These are phyloP conservation scores for Trypoxylus dichotomus DNA, from an alignment of 1,140 invertebrate genomes.

Conservation along the genomic window DNA sequence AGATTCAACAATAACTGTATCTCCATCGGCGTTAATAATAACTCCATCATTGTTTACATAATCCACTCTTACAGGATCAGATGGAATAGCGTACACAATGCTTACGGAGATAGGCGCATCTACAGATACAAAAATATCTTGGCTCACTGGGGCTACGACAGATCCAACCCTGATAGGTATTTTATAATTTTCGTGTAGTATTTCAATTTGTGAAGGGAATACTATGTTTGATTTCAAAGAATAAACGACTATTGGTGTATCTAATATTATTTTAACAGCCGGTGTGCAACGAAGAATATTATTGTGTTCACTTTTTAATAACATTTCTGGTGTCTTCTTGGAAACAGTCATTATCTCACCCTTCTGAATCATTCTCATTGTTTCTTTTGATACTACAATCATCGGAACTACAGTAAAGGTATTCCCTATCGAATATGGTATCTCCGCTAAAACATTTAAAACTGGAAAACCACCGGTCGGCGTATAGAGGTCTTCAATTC, in stretches of 20 bases:
- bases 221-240: constrained; percentile 42
- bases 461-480: constrained; percentile 33
- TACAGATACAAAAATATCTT: constrained; percentile 40
- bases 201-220: constrained; percentile 48
- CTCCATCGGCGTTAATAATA: constrained; percentile 29
- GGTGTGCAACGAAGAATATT: constrained; percentile 43
- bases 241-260: constrained; percentile 43
- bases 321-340: constrained; percentile 39
- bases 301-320: constrained; percentile 41
- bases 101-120: constrained; percentile 43
- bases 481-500: not conserved
- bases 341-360: constrained; percentile 19
- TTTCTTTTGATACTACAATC: constrained; percentile 29
- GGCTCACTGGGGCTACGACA: constrained; percentile 46
- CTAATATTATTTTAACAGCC: constrained; percentile 46
- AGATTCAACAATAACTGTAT: constrained; percentile 43
- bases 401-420: constrained; percentile 47
- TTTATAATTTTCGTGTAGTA: constrained; percentile 40
- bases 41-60: constrained; percentile 44
- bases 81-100: constrained; percentile 47
- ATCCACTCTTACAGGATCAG: constrained; percentile 44
- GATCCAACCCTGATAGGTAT: constrained; percentile 47
- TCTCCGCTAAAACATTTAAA: constrained; percentile 45
- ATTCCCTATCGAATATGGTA: constrained; percentile 42
- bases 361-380: constrained; percentile 16